Base-by-base conservation (phyloP, 2,888 invertebrate genomes). In the Scaptomyza tumidula region DNA sequence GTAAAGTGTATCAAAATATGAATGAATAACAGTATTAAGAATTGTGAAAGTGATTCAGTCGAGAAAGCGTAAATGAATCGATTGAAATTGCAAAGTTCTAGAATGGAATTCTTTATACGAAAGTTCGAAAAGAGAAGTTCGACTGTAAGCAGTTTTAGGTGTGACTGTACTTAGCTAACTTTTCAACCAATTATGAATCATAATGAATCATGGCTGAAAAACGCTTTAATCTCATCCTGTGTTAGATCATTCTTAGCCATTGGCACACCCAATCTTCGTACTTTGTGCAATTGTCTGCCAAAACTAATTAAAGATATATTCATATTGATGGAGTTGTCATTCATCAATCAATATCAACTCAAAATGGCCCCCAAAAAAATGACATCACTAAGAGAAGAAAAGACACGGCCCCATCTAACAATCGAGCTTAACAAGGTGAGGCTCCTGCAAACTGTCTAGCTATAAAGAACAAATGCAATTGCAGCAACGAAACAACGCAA, bases 331-430 rank as follows among this genome's bases (percentile, higher is more conserved):
- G 44, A 67, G 70, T 50, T 54, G 79, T 77, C 87, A 83, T 83
- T 77, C 87, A 83, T 83, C 83, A 83, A 85, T 85, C 57, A 41
- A 41, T 16, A 41, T n/a, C 45, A 65, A 84, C 79, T 81, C 75
- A 87, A 83, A 83, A 83, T 83, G 83, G 87, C 82, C 77, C 54
- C 62, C 45, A 49, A 56, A 46, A 45, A 62, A 85, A 83, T 83
- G 87, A 83, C 87, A 87, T 83, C 87, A 83, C 81, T 24, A 37
- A 37, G 43, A 19, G 19, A 63, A 73, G 63, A 59, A 33, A 77
- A 75, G 63, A 75, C 54, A 54, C 56, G 73, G 56, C 68, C 44
- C 57, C 68, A 55, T 35, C 56, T 46, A 48, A 45, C 44, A 59
- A 31, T 59, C 27, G 11, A 50, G 54, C 31, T 46, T 14, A 68